Conservation (phyloP, 1,140 invertebrate genomes). For the Heliconius congener region DNA sequence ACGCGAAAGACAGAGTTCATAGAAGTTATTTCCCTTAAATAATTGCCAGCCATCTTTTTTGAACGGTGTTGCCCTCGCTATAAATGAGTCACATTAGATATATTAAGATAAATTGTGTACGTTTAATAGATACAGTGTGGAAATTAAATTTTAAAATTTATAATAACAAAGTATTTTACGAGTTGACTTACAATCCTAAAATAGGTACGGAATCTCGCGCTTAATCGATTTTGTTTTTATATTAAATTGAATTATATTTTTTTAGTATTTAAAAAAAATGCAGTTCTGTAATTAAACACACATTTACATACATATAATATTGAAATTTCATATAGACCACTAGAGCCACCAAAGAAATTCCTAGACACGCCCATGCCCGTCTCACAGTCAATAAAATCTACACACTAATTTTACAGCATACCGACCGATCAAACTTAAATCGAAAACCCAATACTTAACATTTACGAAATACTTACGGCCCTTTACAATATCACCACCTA, state of each 20-base stretch:
- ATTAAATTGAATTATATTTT: no score
- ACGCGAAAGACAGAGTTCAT: slow-evolving; percentile 12
- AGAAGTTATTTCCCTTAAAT: slow-evolving; percentile 22
- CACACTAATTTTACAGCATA: not conserved
- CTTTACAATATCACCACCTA: not conserved
- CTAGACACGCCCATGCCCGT: no score
- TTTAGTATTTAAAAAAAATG: no score
- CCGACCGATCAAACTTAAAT: not conserved
- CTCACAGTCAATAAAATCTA: not conserved
- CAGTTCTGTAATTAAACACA: no score
- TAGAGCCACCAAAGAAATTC: no score
- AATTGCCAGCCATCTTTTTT: slow-evolving; percentile 22
- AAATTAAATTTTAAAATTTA: not conserved
- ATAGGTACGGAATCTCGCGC: no score
- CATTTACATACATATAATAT: no score
- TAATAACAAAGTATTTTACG: no score
- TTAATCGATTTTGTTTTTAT: no score
- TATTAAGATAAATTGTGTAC: not conserved
- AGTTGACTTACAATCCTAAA: no score
- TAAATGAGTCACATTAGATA: slow-evolving; percentile 10
- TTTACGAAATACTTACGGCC: not conserved
- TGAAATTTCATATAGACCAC: no score
- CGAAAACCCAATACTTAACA: not conserved
- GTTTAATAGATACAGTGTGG: not conserved
- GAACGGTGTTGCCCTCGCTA: slow-evolving; percentile 9